A percentile compares a stretch with the other conserved stretches of the same genome.
phyloP scores from a whole-genome alignment of 2,797 vertebrate species.

The Coregonus suidteri region DNA sequence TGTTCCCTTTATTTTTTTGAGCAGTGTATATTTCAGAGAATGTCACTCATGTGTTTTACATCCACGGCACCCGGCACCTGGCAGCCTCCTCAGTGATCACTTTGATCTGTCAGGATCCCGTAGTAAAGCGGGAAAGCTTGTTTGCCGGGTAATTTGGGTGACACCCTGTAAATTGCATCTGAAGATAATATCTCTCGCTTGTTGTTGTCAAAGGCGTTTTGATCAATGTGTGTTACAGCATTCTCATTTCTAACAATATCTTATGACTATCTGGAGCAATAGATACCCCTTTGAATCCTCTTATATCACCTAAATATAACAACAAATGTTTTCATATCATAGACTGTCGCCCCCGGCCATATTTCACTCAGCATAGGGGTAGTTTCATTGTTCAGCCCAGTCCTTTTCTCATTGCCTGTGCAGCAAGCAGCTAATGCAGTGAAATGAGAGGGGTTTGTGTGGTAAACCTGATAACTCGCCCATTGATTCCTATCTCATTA shows the following conservation, averaged over 20 bases:
- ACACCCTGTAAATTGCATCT: not conserved
- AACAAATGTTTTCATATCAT: not conserved
- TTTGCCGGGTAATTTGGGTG: not conserved
- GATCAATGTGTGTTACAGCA: not conserved
- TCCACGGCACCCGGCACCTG: no score
- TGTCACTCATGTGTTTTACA: no score
- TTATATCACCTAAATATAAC: not conserved
- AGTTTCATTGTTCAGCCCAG: not conserved
- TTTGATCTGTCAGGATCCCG: not conserved
- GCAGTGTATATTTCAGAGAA: no score
- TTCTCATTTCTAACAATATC: not conserved
- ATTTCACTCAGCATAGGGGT: not conserved
- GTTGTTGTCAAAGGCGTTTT: not conserved
- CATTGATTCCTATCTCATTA: slow-evolving; percentile 17
- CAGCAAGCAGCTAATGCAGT: not conserved
- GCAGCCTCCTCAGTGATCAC: no score
- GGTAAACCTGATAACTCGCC: slow-evolving; percentile 17
- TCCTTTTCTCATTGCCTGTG: not conserved
- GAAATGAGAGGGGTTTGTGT: no score
- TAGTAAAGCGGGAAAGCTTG: not conserved
- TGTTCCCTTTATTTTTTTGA: no score
- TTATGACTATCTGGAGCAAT: not conserved
- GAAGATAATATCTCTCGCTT: not conserved
- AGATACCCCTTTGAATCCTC: not conserved
- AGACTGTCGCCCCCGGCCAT: not conserved